Conservation (phyloP, 2,888 invertebrate genomes). For the Thymelicus acteon region DNA sequence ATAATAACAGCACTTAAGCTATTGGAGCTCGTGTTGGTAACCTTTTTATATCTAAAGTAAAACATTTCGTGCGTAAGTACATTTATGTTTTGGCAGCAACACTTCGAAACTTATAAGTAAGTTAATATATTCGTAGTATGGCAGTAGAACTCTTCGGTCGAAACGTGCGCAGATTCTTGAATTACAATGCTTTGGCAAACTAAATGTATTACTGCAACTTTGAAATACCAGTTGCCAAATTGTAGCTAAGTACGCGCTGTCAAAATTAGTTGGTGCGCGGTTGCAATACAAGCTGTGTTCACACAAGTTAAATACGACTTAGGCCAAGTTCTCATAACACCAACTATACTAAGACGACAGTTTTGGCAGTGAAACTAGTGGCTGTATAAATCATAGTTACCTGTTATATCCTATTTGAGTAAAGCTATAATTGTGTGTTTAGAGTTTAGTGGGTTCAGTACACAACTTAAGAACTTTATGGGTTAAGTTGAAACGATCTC, state of each 20-base stretch:
- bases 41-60: background rate
- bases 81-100: background rate
- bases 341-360: slow-evolving; percentile 70
- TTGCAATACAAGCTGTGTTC: slow-evolving; percentile 76
- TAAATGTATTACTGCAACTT: slow-evolving; percentile 33
- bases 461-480: slow-evolving; percentile 17
- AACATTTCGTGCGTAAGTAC: background rate
- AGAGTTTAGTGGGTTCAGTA: slow-evolving; percentile 13
- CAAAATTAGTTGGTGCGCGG: slow-evolving; percentile 80
- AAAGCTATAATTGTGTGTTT: slow-evolving; percentile 21
- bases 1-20: too few relatives aligned
- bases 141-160: background rate
- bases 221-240: slow-evolving; percentile 51
- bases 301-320: slow-evolving; percentile 79
- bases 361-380: slow-evolving; percentile 65
- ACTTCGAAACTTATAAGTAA: slow-evolving; percentile 9
- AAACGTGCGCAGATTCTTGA: slow-evolving; percentile 8
- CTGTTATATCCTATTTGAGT: slow-evolving; percentile 34
- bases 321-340: slow-evolving; percentile 72
- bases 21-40: background rate
- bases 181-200: slow-evolving; percentile 14
- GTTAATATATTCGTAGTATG: background rate
- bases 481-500: slow-evolving; percentile 10
- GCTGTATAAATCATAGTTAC: slow-evolving; percentile 51
- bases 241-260: slow-evolving; percentile 66